Evolutionary conservation across 2,888 invertebrate species (phyloP), one percentile per base, ranked within the genome.

Genomic region (Coelopa pilipes): DNA sequence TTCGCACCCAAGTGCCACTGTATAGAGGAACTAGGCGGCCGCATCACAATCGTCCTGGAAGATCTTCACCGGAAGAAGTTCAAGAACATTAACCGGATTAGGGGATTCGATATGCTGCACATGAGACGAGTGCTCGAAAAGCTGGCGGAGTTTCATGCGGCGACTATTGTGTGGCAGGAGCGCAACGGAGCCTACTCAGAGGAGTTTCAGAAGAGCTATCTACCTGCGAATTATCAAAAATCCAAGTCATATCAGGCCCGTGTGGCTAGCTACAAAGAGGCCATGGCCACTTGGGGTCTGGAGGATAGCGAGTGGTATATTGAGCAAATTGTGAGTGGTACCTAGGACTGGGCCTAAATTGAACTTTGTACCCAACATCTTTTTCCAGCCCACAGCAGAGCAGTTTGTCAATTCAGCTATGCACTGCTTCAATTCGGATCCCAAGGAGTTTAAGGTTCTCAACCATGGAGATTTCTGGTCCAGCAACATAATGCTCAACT

Each of bases 401-500:
- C 84, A 86, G 67, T 85, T 84, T 80, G 83, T 86, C 11, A 82
- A 83, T 53, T 79, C 83, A 12, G 79, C 80, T 0, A 82, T 82
- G 55, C 79, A 80, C 47, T 85, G 85, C 60, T 81, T 81, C 49
- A 80, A 79, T 70, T 78, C 72, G 1, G 80, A 85, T 72, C 78
- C 81, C 1, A 76, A 78, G 11, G 86, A 84, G 63, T 84, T 87
- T 19, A 82, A 82, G 68, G 87, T 87, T 0, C 78, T 87, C 2
- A 87, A 86, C 79, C 87, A 87, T 78, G 87, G 87, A 0, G 86
- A 87, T 72, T 82, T 84, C 55, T 86, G 86, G 86, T 85, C 84
- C 7, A 86, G 85, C 60, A 86, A 86, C 49, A 84, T 87, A 5
- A 82, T 86, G 83, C 74, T 86, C 4, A 83, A 81, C 57, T 82